Evolutionary conservation across 2,888 invertebrate genomes (phyloP).

Genomic region (Cantharis flavilabris): DNA sequence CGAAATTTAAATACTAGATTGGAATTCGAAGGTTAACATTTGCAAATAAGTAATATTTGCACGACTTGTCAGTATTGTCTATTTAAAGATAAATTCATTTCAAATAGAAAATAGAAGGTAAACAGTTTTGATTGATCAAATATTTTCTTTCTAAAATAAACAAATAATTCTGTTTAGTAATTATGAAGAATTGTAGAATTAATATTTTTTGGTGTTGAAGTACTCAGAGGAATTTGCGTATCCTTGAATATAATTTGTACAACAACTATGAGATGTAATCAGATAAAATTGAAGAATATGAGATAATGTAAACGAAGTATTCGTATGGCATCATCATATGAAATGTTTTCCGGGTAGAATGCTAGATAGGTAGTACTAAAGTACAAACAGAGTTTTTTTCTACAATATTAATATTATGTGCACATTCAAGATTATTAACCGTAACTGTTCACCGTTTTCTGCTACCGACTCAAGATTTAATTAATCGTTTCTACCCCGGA

Average conservation of each 20-base stretch:
- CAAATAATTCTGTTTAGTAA: neutral
- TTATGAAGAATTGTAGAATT: neutral
- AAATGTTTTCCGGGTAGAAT: neutral
- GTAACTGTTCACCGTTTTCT: neutral
- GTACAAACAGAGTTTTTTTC: neutral
- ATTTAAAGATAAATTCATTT: slow-evolving; percentile 1
- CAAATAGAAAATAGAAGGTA: neutral
- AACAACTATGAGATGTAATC: neutral
- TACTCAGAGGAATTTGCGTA: neutral
- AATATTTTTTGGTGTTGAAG: neutral
- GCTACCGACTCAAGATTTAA: neutral
- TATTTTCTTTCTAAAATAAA: neutral
- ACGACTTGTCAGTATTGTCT: slow-evolving; percentile 6
- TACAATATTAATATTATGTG: neutral
- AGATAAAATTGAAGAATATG: neutral
- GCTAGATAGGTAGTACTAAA: neutral
- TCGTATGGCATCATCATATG: neutral
- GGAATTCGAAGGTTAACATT: slow-evolving; percentile 16
- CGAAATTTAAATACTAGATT: slow-evolving; percentile 13
- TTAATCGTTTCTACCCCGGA: neutral
- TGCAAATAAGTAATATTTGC: slow-evolving; percentile 18
- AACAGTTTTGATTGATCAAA: neutral
- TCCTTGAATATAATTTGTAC: neutral
- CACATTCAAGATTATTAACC: neutral
- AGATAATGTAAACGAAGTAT: neutral